These are phyloP conservation scores for Phrynocephalus versicolor DNA, from an alignment of 2,113 vertebrate species.

Conservation along the genomic window DNA sequence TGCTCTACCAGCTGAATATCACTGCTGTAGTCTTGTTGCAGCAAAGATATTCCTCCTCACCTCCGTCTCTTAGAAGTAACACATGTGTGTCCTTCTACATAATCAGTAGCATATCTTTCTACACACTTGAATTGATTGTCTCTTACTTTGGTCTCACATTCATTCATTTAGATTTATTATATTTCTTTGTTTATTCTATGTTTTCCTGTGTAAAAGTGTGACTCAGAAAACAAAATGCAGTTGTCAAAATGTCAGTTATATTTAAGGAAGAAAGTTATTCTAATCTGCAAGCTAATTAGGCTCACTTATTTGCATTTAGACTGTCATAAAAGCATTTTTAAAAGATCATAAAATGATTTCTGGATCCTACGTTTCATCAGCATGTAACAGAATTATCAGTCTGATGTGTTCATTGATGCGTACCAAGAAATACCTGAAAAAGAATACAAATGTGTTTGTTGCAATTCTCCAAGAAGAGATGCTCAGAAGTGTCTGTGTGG, in stretches of 20 bases:
- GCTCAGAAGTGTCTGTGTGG: not conserved
- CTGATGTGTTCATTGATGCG: conserved; percentile 10
- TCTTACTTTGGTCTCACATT: not conserved
- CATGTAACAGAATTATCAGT: not conserved
- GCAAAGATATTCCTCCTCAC: too few species aligned
- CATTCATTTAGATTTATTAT: not conserved
- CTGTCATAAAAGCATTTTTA: not conserved
- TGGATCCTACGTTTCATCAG: not conserved
- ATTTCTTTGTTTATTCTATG: not conserved
- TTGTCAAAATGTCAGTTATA: not conserved
- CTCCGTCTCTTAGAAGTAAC: too few species aligned
- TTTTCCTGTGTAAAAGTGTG: too few species aligned
- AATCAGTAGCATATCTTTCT: too few species aligned
- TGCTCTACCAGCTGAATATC: too few species aligned
- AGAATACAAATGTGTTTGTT: conserved; percentile 9
- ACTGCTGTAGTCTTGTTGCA: too few species aligned
- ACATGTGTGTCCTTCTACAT: too few species aligned
- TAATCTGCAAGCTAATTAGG: not conserved
- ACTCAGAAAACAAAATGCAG: not conserved
- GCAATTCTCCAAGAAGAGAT: not conserved
- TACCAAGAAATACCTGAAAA: not conserved
- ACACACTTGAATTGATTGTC: too few species aligned
- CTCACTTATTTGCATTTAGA: not conserved
- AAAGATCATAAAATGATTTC: not conserved
- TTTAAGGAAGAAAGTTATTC: not conserved